phyloP scores from a whole-genome alignment of 2,113 vertebrate genomes.

The Triplophysa tibetana region DNA sequence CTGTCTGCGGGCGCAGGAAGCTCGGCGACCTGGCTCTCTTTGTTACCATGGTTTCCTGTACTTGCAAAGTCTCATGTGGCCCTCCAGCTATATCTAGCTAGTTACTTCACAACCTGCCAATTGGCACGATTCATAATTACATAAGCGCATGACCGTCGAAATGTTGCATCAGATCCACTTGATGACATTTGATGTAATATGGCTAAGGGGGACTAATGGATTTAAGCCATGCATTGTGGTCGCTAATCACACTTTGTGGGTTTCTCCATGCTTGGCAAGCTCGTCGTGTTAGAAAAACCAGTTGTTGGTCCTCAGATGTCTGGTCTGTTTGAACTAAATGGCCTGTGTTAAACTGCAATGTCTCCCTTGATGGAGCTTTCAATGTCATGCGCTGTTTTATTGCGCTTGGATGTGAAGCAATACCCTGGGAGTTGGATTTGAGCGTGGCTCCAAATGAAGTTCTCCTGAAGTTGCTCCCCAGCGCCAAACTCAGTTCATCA shows the following conservation, averaged over 20 bases:
- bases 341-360: slow-evolving; percentile 25
- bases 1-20: slow-evolving; percentile 32
- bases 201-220: slow-evolving; percentile 33
- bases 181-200: slow-evolving; percentile 35
- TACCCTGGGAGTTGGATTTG: not conserved
- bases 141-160: slow-evolving; percentile 29
- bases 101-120: slow-evolving; percentile 16
- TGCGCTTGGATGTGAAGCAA: not conserved
- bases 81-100: slow-evolving; percentile 23
- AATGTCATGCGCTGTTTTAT: slow-evolving; percentile 29
- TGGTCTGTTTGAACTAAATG: slow-evolving; percentile 48
- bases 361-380: slow-evolving; percentile 22
- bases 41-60: slow-evolving; percentile 58
- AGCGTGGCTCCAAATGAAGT: slow-evolving; percentile 23
- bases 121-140: slow-evolving; percentile 44
- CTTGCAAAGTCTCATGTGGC: slow-evolving; percentile 32
- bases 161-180: slow-evolving; percentile 29
- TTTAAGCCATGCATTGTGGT: slow-evolving; percentile 36
- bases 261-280: slow-evolving; percentile 37
- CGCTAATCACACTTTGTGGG: slow-evolving; percentile 50
- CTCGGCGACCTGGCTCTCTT: slow-evolving; percentile 26
- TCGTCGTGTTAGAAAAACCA: slow-evolving; percentile 30
- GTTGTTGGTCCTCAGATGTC: slow-evolving; percentile 14
- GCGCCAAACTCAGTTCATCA: slow-evolving; percentile 30
- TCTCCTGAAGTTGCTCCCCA: slow-evolving; percentile 1